Conservation (phyloP, 2,113 vertebrate species). For the Melospiza georgiana region DNA sequence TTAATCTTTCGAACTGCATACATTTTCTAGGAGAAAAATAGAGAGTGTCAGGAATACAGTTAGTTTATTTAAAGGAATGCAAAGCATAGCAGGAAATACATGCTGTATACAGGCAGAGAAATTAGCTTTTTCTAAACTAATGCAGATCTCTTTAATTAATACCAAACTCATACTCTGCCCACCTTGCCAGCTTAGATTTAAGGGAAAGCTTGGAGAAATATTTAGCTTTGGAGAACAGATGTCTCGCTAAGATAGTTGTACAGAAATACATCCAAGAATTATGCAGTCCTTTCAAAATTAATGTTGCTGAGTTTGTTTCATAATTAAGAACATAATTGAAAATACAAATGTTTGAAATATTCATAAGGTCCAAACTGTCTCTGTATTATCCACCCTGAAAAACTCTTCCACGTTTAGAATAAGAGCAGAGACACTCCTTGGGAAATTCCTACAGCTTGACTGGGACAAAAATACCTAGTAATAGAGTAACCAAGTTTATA, state of each 20-base stretch:
- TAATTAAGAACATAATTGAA: slow-evolving; percentile 45
- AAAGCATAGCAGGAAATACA: not conserved
- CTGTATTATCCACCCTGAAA: not conserved
- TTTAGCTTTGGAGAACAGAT: slow-evolving; percentile 10
- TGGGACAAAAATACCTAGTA: not conserved
- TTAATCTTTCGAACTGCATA: not conserved
- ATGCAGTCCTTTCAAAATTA: slow-evolving; percentile 29
- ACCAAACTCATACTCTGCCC: not conserved
- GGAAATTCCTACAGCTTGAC: not conserved
- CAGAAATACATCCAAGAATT: slow-evolving; percentile 7
- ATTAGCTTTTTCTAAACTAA: not conserved
- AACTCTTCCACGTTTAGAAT: not conserved
- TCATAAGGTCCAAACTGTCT: not conserved
- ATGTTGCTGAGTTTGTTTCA: slow-evolving; percentile 12
- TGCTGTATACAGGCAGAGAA: not conserved
- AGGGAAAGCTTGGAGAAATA: slow-evolving; percentile 26
- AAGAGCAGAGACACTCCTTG: not conserved
- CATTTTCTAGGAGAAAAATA: not conserved
- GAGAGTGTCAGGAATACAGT: not conserved
- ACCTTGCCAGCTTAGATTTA: slow-evolving; percentile 34
- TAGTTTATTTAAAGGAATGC: not conserved
- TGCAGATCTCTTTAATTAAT: slow-evolving; percentile 3
- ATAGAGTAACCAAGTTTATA: not conserved
- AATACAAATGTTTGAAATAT: slow-evolving; percentile 35
- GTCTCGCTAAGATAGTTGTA: not conserved